Evolutionary conservation across 2,888 invertebrate species (phyloP).

Genomic region (Dermolepida albohirtum): DNA sequence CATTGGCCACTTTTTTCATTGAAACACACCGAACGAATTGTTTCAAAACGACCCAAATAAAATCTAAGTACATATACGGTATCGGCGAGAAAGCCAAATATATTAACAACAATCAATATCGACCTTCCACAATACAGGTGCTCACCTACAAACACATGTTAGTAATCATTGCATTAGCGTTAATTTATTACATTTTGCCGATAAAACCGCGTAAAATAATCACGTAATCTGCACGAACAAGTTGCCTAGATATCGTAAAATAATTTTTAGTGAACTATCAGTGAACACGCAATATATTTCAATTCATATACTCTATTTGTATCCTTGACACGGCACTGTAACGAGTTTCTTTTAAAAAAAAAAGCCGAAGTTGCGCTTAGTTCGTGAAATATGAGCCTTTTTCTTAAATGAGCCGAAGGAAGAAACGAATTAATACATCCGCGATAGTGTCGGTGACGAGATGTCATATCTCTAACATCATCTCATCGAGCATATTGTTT

Average conservation of each 20-base stretch:
- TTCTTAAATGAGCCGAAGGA: slow-evolving; percentile 10
- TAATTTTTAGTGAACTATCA: background rate
- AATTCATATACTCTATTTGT: slow-evolving; percentile 19
- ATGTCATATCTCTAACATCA: background rate
- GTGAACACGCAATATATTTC: background rate
- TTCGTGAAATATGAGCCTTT: slow-evolving; percentile 16
- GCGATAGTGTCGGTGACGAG: slow-evolving; percentile 16
- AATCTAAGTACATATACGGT: slow-evolving; percentile 15
- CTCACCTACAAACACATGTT: slow-evolving; percentile 3
- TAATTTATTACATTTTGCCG: slow-evolving; percentile 3
- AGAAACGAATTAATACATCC: slow-evolving; percentile 24
- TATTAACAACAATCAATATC: slow-evolving; percentile 19
- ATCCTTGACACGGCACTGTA: slow-evolving; percentile 30
- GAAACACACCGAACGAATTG: background rate
- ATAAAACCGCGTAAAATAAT: background rate
- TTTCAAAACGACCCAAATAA: slow-evolving; percentile 28
- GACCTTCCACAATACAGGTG: slow-evolving; percentile 19
- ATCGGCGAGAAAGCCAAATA: slow-evolving; percentile 24
- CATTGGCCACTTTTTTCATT: background rate
- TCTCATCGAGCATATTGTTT: slow-evolving; percentile 18
- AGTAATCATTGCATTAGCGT: slow-evolving; percentile 4
- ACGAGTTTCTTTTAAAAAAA: slow-evolving; percentile 30
- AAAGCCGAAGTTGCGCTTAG: slow-evolving; percentile 10
- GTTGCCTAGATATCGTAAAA: background rate
- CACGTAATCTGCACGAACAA: slow-evolving; percentile 7